Percentiles rank a stretch among this genome's conserved stretches.
Evolutionary conservation across 2,888 invertebrate species (phyloP).

Genomic region (Athalia rosae): DNA sequence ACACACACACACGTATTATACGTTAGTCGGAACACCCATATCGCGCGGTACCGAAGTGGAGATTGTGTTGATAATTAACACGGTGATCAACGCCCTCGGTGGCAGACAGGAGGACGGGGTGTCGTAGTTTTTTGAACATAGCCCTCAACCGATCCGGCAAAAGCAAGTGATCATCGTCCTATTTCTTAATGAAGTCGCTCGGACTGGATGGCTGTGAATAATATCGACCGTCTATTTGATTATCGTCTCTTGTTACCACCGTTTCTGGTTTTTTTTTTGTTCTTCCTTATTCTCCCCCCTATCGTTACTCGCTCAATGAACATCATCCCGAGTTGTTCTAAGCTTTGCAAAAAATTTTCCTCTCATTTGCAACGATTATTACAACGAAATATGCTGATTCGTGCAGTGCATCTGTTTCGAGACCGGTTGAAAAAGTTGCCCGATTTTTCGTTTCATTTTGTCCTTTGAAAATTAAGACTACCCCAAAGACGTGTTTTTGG

Average conservation of each 20-base stretch:
- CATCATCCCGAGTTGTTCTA: too few species aligned
- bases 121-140: slow-evolving; percentile 19
- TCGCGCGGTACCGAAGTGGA: slow-evolving; percentile 48
- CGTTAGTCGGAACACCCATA: slow-evolving; percentile 62
- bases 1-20: neutral
- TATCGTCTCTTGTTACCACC: slow-evolving; percentile 27
- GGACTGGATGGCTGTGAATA: neutral
- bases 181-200: too few species aligned
- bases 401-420: too few species aligned
- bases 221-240: slow-evolving; percentile 15
- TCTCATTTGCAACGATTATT: too few species aligned
- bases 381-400: too few species aligned
- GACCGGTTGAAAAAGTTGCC: too few species aligned
- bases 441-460: too few species aligned
- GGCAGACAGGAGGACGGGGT: slow-evolving; percentile 20
- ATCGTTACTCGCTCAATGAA: neutral
- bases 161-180: neutral
- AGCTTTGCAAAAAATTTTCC: too few species aligned
- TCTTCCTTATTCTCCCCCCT: neutral
- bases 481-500: too few species aligned
- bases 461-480: too few species aligned
- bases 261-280: neutral
- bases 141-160: neutral
- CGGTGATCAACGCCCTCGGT: slow-evolving; percentile 42
- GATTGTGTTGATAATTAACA: slow-evolving; percentile 42